phyloP scores from a whole-genome alignment of 1,140 invertebrate genomes.

The Aplysia californica region DNA sequence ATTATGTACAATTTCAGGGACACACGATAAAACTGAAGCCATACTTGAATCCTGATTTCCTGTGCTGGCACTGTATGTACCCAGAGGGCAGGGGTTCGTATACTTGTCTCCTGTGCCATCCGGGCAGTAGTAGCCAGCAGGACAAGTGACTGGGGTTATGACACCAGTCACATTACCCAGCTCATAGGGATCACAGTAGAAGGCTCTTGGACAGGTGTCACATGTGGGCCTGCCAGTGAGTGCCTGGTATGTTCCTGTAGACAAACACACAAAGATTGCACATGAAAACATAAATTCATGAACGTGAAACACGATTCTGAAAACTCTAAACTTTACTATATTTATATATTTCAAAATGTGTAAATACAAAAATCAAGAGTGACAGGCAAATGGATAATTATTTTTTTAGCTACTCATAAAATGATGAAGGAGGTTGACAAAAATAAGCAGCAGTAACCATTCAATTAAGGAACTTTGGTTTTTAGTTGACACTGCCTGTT shows the following conservation, averaged over 20 bases:
- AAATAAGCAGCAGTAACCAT: too few species aligned
- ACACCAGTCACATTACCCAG: conserved; percentile 57
- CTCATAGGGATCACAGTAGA: conserved; percentile 62
- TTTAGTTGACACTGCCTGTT: too few species aligned
- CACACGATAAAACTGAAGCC: too few species aligned
- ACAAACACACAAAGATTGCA: conserved; percentile 9
- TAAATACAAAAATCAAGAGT: too few species aligned
- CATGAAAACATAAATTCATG: background rate
- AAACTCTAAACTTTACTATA: too few species aligned
- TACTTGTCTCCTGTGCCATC: conserved; percentile 46
- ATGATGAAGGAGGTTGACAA: too few species aligned
- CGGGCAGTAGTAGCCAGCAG: conserved; percentile 57
- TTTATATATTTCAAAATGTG: too few species aligned
- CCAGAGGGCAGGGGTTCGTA: conserved; percentile 54
- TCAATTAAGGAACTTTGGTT: too few species aligned
- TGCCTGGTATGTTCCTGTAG: conserved; percentile 49
- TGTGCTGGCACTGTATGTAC: conserved; percentile 43
- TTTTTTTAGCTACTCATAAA: too few species aligned
- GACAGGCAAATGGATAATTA: too few species aligned
- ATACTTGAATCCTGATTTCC: conserved; percentile 42
- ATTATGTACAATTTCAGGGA: too few species aligned
- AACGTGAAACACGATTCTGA: too few species aligned
- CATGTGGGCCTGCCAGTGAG: conserved; percentile 42
- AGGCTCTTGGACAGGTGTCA: conserved; percentile 42
- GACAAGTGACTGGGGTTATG: conserved; percentile 46